phyloP scores from a whole-genome alignment of 2,888 invertebrate species.

The Drosophila parthenogenetica region DNA sequence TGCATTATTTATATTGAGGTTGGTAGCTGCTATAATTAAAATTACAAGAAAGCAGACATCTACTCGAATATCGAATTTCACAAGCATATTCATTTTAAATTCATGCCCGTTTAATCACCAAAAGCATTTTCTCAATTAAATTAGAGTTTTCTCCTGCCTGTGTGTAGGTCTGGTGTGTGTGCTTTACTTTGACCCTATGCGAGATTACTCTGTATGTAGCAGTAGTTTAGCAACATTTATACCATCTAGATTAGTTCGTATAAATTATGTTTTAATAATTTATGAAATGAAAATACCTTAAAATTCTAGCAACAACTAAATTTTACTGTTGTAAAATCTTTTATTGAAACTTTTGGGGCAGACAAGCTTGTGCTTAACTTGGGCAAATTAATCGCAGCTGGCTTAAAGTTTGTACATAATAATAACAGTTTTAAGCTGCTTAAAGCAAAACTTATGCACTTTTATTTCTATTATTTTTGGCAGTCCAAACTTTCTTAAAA shows the following conservation, averaged over 20 bases:
- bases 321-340: constrained; percentile 15
- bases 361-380: constrained; percentile 19
- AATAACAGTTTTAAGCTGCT: constrained; percentile 15
- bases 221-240: constrained; percentile 12
- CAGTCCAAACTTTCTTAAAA: too few relatives aligned
- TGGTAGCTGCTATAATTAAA: constrained; percentile 48
- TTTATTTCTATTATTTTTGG: too few relatives aligned
- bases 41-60: constrained; percentile 22
- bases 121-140: constrained; percentile 42
- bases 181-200: constrained; percentile 13
- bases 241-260: constrained; percentile 15
- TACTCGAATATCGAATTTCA: constrained; percentile 25
- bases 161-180: not conserved
- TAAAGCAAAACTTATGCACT: too few relatives aligned
- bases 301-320: constrained; percentile 9
- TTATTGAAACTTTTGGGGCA: constrained; percentile 16
- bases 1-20: constrained; percentile 38
- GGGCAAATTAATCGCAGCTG: constrained; percentile 20
- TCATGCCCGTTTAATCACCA: constrained; percentile 37
- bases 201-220: constrained; percentile 1
- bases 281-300: constrained; percentile 14
- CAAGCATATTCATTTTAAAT: constrained; percentile 46
- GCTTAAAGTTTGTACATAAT: constrained; percentile 12
- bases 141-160: constrained; percentile 4
- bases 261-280: constrained; percentile 39